Conservation (phyloP, 2,113 vertebrate genomes). For the Mixornis gularis region DNA sequence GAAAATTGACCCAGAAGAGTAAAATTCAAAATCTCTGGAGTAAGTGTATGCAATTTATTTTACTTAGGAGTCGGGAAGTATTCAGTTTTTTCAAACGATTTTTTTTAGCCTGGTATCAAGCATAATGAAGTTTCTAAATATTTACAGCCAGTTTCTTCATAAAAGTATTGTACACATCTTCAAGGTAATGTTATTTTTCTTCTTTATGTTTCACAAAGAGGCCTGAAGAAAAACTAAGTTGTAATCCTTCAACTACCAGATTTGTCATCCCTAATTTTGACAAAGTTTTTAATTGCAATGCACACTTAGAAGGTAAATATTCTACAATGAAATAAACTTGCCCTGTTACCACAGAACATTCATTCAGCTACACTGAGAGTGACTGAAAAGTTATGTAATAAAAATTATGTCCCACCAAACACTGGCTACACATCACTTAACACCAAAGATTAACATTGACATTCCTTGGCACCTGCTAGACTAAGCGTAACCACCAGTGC, state of each 20-base stretch:
- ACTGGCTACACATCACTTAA: neutral
- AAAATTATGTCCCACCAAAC: neutral
- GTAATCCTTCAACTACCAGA: neutral
- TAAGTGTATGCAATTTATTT: neutral
- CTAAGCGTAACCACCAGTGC: neutral
- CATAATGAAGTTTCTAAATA: neutral
- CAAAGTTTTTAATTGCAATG: neutral
- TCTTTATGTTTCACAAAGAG: conserved; percentile 14
- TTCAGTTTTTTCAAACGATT: neutral
- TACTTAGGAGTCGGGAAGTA: neutral
- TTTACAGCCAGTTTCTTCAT: neutral
- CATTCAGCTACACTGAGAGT: neutral
- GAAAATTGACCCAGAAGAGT: neutral
- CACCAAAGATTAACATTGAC: neutral
- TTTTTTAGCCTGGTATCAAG: neutral
- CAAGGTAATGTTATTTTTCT: neutral
- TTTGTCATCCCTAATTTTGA: neutral
- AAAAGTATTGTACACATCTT: neutral
- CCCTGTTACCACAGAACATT: neutral
- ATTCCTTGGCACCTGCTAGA: neutral
- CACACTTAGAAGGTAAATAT: neutral
- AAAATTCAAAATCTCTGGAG: neutral
- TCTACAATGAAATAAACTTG: neutral
- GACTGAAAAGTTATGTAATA: neutral
- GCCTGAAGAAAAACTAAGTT: neutral